Percentiles rank a stretch among this genome's conserved stretches.
Conservation (phyloP, 2,797 vertebrate species). For the Sebastes alutus region DNA sequence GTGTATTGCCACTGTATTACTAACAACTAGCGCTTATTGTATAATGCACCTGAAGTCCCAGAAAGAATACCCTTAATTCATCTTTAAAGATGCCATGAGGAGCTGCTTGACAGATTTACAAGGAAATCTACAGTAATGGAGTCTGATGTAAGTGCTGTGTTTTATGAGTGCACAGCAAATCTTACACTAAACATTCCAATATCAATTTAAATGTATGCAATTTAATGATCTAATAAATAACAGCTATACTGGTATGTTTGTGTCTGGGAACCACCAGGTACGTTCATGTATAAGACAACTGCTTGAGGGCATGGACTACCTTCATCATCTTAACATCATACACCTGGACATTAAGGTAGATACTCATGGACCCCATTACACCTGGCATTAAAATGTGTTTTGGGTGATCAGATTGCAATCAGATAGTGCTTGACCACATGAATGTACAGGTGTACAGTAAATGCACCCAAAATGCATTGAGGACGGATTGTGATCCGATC, state of each 20-base stretch:
- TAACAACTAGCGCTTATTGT: background rate
- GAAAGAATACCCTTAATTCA: conserved; percentile 80
- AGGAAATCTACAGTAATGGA: conserved; percentile 90
- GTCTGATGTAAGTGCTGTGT: conserved; percentile 88
- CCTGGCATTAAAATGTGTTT: background rate
- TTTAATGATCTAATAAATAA: background rate
- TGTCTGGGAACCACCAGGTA: conserved; percentile 76
- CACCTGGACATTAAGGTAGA: conserved; percentile 87
- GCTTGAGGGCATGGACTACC: conserved; percentile 89
- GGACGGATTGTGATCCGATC: too few relatives aligned
- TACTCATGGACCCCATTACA: background rate
- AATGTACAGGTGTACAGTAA: too few relatives aligned
- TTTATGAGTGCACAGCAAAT: background rate
- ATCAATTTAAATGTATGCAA: background rate
- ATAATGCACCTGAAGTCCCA: background rate
- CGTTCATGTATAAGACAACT: conserved; percentile 90
- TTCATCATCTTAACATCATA: conserved; percentile 85
- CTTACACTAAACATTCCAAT: background rate
- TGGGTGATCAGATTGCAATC: too few relatives aligned
- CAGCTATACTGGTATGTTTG: background rate
- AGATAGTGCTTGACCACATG: too few relatives aligned
- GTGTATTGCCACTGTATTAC: too few relatives aligned
- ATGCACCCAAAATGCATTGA: too few relatives aligned
- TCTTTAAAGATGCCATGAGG: conserved; percentile 90
- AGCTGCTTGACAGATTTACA: conserved; percentile 91